These are phyloP conservation scores for Nebria ingens DNA, from an alignment of 1,140 invertebrate genomes.

Conservation along the genomic window DNA sequence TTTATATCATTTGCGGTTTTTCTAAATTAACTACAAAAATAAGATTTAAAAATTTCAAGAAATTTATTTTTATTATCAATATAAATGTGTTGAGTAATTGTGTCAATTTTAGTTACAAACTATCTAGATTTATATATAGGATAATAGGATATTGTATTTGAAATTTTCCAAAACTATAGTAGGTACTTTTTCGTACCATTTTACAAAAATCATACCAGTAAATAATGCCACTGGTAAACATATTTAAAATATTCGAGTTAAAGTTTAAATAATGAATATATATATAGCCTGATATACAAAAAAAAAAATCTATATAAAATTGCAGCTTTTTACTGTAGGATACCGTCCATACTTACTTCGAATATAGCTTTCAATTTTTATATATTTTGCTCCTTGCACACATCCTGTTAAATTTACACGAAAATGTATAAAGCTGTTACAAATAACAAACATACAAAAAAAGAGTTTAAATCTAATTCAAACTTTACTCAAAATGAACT, in stretches of 20 bases:
- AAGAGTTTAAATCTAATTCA: too few species aligned
- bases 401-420: too few species aligned
- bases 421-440: too few species aligned
- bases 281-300: not conserved
- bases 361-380: too few species aligned
- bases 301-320: not conserved
- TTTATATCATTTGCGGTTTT: too few species aligned
- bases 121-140: not conserved
- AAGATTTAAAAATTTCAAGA: too few species aligned
- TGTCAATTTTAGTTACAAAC: not conserved
- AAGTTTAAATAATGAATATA: not conserved
- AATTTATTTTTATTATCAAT: too few species aligned
- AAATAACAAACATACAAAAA: too few species aligned
- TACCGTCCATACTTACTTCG: conserved; percentile 1
- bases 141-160: not conserved
- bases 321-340: not conserved
- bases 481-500: too few species aligned
- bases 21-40: too few species aligned
- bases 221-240: not conserved
- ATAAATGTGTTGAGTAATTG: not conserved
- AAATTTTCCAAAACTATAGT: not conserved
- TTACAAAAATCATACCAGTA: too few species aligned
- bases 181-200: not conserved
- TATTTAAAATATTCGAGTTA: not conserved
- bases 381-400: too few species aligned